phyloP scores from a whole-genome alignment of 2,797 vertebrate genomes.

The Acrossocheilus fasciatus region DNA sequence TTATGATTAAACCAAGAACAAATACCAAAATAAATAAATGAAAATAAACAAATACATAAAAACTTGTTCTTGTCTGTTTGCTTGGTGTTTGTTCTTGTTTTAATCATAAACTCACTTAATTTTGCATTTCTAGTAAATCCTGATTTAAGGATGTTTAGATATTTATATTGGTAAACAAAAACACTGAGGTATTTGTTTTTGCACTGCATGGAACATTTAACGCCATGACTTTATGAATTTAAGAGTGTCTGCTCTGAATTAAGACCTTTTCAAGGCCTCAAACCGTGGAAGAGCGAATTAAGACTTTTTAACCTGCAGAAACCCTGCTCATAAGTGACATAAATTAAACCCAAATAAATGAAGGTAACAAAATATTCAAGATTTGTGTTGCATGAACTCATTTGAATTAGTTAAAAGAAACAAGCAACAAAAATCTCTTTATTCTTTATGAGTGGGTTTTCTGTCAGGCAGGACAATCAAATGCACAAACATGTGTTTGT shows the following conservation, averaged over 20 bases:
- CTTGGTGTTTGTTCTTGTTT: background rate
- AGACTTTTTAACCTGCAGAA: background rate
- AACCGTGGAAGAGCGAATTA: background rate
- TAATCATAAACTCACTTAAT: background rate
- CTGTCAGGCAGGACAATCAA: background rate
- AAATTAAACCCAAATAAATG: background rate
- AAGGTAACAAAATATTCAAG: background rate
- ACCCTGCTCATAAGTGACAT: background rate
- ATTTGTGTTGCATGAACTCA: background rate
- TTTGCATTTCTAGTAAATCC: background rate
- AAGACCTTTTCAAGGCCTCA: background rate
- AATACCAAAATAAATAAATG: too few relatives aligned
- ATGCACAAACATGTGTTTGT: slow-evolving; percentile 10
- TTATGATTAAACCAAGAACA: too few relatives aligned
- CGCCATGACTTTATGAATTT: background rate
- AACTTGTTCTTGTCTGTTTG: background rate
- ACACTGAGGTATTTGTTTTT: background rate
- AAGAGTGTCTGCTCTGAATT: background rate
- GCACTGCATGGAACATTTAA: background rate
- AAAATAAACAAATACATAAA: too few relatives aligned
- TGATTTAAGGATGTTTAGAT: background rate
- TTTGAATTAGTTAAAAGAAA: background rate
- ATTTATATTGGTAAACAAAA: background rate
- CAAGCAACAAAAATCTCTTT: background rate
- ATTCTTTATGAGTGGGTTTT: background rate